Conservation (phyloP, 2,113 vertebrate genomes). For the Piprites chloris region DNA sequence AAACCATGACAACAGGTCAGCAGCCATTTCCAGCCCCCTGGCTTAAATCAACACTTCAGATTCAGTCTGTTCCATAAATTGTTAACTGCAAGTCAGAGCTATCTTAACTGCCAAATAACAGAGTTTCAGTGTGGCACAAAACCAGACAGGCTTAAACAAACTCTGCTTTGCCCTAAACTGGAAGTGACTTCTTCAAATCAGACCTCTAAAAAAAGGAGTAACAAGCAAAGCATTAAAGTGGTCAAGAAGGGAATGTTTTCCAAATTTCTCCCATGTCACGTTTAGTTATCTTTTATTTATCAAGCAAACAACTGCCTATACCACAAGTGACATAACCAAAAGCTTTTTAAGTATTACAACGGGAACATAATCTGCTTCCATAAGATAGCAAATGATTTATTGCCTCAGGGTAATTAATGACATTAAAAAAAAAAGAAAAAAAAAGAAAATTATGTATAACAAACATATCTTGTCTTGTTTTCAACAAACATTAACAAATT, state of each 20-base stretch:
- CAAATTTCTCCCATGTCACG: neutral
- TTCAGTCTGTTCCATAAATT: neutral
- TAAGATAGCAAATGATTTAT: neutral
- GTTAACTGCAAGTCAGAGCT: neutral
- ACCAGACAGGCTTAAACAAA: neutral
- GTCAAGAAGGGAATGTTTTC: neutral
- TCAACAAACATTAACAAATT: neutral
- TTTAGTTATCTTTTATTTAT: neutral
- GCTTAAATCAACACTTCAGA: neutral
- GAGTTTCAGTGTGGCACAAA: neutral
- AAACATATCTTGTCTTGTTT: neutral
- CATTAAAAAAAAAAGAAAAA: neutral
- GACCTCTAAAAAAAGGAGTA: neutral
- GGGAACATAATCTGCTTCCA: neutral
- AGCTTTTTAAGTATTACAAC: neutral
- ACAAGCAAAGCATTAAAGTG: neutral
- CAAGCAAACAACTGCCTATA: neutral
- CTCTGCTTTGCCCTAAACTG: neutral
- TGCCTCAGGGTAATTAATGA: neutral
- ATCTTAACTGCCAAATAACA: neutral
- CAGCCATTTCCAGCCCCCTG: neutral
- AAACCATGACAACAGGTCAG: neutral
- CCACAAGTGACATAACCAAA: neutral
- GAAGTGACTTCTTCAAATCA: neutral
- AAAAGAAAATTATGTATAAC: neutral